These are phyloP conservation scores for Cochlearius cochlearius DNA, from an alignment of 2,113 vertebrate genomes.

Conservation along the genomic window DNA sequence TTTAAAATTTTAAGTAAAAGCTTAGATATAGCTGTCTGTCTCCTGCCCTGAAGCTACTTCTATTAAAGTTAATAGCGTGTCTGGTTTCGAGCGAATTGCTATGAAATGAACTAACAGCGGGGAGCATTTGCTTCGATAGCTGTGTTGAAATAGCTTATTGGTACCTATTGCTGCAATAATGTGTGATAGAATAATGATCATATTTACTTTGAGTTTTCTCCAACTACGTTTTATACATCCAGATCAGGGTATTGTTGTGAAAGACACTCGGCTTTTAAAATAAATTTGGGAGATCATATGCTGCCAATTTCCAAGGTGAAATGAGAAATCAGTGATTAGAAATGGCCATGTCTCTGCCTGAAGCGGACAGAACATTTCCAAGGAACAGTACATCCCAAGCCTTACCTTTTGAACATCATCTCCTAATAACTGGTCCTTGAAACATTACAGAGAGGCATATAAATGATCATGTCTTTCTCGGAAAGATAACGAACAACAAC, in stretches of 20 bases:
- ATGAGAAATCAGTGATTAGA: not conserved
- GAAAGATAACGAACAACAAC: not conserved
- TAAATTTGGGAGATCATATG: not conserved
- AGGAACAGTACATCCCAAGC: not conserved
- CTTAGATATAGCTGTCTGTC: not conserved
- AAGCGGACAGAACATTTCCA: not conserved
- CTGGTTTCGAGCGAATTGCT: not conserved
- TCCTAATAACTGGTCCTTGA: not conserved
- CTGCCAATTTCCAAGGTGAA: not conserved
- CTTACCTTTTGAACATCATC: not conserved
- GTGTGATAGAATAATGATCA: not conserved
- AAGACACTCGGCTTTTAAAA: not conserved
- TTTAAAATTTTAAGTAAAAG: not conserved
- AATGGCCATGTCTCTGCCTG: not conserved
- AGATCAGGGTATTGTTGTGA: not conserved
- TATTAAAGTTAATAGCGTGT: not conserved
- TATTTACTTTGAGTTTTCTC: not conserved
- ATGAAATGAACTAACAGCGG: not conserved
- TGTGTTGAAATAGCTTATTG: not conserved
- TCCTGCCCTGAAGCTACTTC: not conserved
- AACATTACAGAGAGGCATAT: not conserved
- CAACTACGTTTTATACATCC: not conserved
- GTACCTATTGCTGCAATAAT: not conserved
- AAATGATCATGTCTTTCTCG: not conserved
- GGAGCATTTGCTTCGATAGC: not conserved